phyloP scores from a whole-genome alignment of 53 echinoderm and acorn worm species.

The Luidia sarsii region DNA sequence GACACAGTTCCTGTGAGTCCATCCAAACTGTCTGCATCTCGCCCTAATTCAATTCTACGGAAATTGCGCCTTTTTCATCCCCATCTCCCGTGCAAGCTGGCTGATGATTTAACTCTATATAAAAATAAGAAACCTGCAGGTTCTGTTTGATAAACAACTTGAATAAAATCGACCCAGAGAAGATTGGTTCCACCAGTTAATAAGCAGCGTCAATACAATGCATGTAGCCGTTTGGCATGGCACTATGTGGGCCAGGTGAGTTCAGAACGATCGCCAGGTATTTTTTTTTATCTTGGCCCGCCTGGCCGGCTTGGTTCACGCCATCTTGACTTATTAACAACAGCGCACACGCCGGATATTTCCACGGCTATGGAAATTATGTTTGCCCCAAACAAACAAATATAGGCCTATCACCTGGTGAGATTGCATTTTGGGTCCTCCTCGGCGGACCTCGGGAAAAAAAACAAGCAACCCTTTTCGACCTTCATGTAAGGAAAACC shows the following conservation, averaged over 20 bases:
- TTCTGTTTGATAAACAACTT: slow-evolving; percentile 35
- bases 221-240: neutral
- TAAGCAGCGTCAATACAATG: slow-evolving; percentile 43
- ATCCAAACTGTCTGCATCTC: slow-evolving; percentile 11
- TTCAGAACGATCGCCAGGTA: too few species aligned
- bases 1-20: slow-evolving; percentile 21
- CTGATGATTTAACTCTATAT: slow-evolving; percentile 27
- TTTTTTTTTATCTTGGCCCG: too few species aligned
- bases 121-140: slow-evolving; percentile 2
- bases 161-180: slow-evolving; percentile 42
- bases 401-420: neutral
- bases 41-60: slow-evolving; percentile 52
- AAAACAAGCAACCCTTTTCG: slow-evolving; percentile 24
- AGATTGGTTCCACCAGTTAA: slow-evolving; percentile 35
- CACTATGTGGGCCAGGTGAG: neutral
- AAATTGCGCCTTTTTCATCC: slow-evolving; percentile 14
- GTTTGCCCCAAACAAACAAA: slow-evolving; percentile 39
- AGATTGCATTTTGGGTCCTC: neutral
- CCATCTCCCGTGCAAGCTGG: neutral
- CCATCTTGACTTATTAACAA: slow-evolving; percentile 27
- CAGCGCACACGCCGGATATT: slow-evolving; percentile 10
- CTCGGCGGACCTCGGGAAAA: slow-evolving; percentile 3
- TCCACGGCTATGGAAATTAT: slow-evolving; percentile 33
- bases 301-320: too few species aligned
- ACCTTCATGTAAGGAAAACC: too few species aligned